Base-by-base conservation (phyloP, 2,888 invertebrate species). In the Xestia ashworthii region DNA sequence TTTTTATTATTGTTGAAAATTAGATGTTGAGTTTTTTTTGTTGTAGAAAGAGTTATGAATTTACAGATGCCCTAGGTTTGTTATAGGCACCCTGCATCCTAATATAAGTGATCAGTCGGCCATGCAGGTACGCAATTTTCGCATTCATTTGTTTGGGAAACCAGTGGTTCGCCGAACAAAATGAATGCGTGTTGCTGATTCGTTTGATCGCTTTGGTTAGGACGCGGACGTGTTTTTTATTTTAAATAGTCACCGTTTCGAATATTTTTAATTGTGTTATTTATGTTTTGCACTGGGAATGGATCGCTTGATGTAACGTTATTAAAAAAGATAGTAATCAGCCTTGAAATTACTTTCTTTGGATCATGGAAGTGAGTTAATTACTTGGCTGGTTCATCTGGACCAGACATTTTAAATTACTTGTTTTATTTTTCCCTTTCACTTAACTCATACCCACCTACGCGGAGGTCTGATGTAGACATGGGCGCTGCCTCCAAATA, bases 1-100 rank as follows among this genome's bases (percentile, higher is more conserved):
- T 75, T 25, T 22, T 48, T 60, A n/a, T 71, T 32, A 16, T 75
- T 76, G 53, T 76, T 76, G 32, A 55, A 41, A 19, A 25, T 53
- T n/a, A 25, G 8, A 8, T 69, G 44, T 77, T 60, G n/a, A 44
- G n/a, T 77, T 78, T 60, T 50, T 48, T 50, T 62, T 60, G 50
- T 70, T 62, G 12, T 78, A 46, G 46, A 62, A 78, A 50, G 1
- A 38, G 16, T 41, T 69, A 78, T 50, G 19, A 66, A 46, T 70
- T 44, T 44, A 25, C 5, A 0, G 32, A 62, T 38, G 9, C 4
- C 5, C 5, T 62, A 62, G 38, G 62, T 19, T 55, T 55, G n/a
- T 55, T 55, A n/a, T 12, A n/a, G n/a, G n/a, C n/a, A n/a, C n/a
- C n/a, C 12, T 12, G n/a, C 55, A 55, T 55, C 55, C 55, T 55